Base-by-base conservation (phyloP, 1,140 invertebrate species). In the Parasteatoda tepidariorum region DNA sequence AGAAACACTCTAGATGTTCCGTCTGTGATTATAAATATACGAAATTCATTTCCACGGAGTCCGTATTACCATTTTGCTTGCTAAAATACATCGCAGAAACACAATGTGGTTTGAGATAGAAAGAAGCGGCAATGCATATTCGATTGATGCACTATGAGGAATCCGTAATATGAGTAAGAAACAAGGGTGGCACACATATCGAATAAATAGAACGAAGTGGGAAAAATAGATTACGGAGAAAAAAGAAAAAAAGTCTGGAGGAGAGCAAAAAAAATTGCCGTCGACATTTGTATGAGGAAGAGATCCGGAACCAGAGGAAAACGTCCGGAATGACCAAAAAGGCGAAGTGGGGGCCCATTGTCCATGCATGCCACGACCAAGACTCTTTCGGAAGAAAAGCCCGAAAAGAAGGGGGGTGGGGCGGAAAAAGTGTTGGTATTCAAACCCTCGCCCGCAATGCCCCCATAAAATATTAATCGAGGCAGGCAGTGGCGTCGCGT, bases 401-500 rank as follows among this genome's bases (percentile, higher is more conserved):
- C 15, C 26, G 48, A 24, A 28, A 18, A 31, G 55, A 22, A 28
- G 31, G 11, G 22, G n/a, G 18, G 59, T 5, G 48, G 34, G 38
- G 15, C 18, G n/a, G 34, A 11, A 26, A 31, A 55, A 73, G 41
- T 48, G 78, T 82, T 82, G 57, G 67, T 82, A 82, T 82, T 82
- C 71, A 41, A 79, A 64, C 62, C 64, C 54, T 57, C 41, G 34
- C 54, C 67, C 55, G 55, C 55, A 62, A 68, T 70, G 78, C 78
- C 78, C 78, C 78, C 78, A 82, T 82, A 82, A 82, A 82, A 82
- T 82, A 82, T 82, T 82, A 82, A 82, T 82, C 78, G 78, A 64
- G 67, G 78, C 55, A 48, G 24, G 9, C 59, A n/a, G 41, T 38
- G 26, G 64, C 30, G 64, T 68, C 48, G 30, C 66, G 34, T 48